A percentile compares a stretch with the other conserved stretches of the same genome.
Evolutionary conservation across 1,140 invertebrate genomes (phyloP).

Genomic region (Pinna nobilis): DNA sequence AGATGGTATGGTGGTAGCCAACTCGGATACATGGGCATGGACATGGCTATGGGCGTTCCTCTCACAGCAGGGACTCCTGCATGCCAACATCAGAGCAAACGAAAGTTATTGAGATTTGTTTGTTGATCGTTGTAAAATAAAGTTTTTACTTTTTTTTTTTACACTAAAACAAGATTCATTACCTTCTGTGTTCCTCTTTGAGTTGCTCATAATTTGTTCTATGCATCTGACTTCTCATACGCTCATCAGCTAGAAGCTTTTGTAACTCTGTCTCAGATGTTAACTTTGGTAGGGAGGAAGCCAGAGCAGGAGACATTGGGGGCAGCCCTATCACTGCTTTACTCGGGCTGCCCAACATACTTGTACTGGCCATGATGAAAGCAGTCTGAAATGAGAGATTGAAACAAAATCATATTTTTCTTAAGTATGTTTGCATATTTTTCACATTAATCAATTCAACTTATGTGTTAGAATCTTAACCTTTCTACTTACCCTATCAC

Average conservation of each 20-base stretch:
- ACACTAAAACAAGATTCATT: constrained; percentile 8
- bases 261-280: constrained; percentile 69
- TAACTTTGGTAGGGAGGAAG: constrained; percentile 48
- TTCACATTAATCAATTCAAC: too few species aligned
- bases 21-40: background rate
- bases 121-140: too few species aligned
- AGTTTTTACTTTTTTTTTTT: too few species aligned
- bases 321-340: constrained; percentile 5
- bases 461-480: background rate
- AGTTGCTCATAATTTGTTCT: constrained; percentile 72
- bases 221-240: constrained; percentile 70
- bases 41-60: background rate
- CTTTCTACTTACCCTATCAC: background rate
- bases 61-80: too few species aligned
- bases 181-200: constrained; percentile 72
- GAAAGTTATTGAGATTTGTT: too few species aligned
- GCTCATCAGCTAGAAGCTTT: constrained; percentile 71
- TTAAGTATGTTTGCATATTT: too few species aligned
- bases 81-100: too few species aligned
- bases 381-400: background rate
- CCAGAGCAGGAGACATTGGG: constrained; percentile 39
- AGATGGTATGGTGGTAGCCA: too few species aligned
- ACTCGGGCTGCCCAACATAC: constrained; percentile 6
- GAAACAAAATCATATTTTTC: too few species aligned
- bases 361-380: constrained; percentile 21